These are phyloP conservation scores for Nerophis ophidion DNA, from an alignment of 2,113 vertebrate species.

Conservation along the genomic window DNA sequence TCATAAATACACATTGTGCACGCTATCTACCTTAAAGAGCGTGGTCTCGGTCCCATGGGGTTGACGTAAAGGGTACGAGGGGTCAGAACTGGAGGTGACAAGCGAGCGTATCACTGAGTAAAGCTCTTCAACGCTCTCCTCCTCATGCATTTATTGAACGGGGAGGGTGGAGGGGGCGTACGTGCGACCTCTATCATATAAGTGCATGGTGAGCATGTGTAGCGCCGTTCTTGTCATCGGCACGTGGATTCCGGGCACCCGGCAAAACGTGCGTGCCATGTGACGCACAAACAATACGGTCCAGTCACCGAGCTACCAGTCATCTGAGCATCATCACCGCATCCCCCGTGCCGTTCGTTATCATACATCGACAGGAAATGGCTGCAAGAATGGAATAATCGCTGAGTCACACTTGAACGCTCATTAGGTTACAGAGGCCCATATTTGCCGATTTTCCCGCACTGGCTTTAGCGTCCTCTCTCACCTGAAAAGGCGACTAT, in stretches of 20 bases:
- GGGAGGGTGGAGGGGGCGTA: background rate
- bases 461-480: no score
- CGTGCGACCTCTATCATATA: background rate
- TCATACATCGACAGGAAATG: background rate
- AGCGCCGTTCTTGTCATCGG: background rate
- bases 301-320: slow-evolving; percentile 13
- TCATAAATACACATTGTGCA: background rate
- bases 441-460: no score
- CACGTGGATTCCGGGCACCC: slow-evolving; percentile 9
- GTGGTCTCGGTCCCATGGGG: slow-evolving; percentile 10
- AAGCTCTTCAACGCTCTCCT: background rate
- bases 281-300: slow-evolving; percentile 25
- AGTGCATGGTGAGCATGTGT: slow-evolving; percentile 27
- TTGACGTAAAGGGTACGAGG: slow-evolving; percentile 22
- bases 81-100: slow-evolving; percentile 40
- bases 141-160: slow-evolving; percentile 29
- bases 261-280: slow-evolving; percentile 19
- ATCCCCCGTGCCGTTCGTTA: background rate
- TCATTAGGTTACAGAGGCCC: background rate
- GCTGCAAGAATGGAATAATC: background rate
- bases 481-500: no score
- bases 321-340: slow-evolving; percentile 28
- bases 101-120: slow-evolving; percentile 17
- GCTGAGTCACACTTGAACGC: background rate
- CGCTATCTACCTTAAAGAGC: background rate